These are phyloP conservation scores for Aphelenchoides bicaudatus DNA, from an alignment of 2,888 invertebrate species.

Conservation along the genomic window DNA sequence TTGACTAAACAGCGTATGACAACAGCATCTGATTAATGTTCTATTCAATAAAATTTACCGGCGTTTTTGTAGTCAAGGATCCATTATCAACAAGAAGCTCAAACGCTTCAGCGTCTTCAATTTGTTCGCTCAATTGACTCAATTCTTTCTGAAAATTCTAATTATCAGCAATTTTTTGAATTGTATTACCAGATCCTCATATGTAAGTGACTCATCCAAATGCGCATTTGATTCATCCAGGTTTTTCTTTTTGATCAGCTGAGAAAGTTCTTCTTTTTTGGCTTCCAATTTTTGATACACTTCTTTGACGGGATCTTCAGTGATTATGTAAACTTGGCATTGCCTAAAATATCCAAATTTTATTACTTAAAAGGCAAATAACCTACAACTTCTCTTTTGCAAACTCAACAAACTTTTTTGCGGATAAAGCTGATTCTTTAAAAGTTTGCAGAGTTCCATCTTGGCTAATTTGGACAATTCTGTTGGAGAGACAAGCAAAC, in stretches of 20 bases:
- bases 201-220: not conserved
- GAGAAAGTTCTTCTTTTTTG: not conserved
- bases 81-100: slow-evolving; percentile 1
- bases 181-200: not conserved
- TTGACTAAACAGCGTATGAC: too few relatives aligned
- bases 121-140: slow-evolving; percentile 4
- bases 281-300: not conserved
- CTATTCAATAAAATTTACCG: too few relatives aligned
- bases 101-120: slow-evolving; percentile 8
- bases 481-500: not conserved
- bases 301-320: not conserved
- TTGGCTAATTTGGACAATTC: not conserved
- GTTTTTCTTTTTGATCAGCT: not conserved
- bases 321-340: not conserved
- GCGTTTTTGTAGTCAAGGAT: too few relatives aligned
- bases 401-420: not conserved
- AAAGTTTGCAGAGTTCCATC: slow-evolving; percentile 3
- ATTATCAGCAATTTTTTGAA: not conserved
- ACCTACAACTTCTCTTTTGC: not conserved
- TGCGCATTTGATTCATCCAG: not conserved
- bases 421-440: not conserved
- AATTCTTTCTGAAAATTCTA: slow-evolving; percentile 1
- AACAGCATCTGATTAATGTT: too few relatives aligned
- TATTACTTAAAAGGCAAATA: not conserved
- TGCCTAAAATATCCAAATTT: not conserved